Base-by-base conservation (phyloP, 2,888 invertebrate species). In the Drosophila prostipennis region DNA sequence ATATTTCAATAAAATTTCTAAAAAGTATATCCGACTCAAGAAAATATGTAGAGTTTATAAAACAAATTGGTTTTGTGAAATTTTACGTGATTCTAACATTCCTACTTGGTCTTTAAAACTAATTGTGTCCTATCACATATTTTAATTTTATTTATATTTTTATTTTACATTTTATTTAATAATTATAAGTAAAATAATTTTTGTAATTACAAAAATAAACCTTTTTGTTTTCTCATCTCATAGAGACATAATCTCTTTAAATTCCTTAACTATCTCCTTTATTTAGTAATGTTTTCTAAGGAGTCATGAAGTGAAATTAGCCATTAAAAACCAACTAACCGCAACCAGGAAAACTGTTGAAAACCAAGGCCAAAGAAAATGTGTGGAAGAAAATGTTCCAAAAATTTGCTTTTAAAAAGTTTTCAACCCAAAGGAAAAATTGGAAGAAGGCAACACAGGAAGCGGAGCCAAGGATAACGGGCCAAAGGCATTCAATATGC, bases 401-500 rank as follows among this genome's bases (percentile, higher is more conserved):
- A 79, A 74, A 80, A 69, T 67, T 46, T 34, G 55, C 74, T 85
- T 76, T 82, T 65, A 53, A 78, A 87, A 82, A 83, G 78, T 79
- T 79, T 8, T 14, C 40, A 63, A 56, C 51, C 45, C 49, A 23
- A 67, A 65, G 55, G 54, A 49, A 61, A 55, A 53, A 63, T 26
- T 34, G 8, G 11, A 42, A 29, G 10, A 36, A 39, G 37, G 39
- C 43, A 39, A 48, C 36, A 19, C 53, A 48, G 13, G 52, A 36
- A 32, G 29, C 39, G 11, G 37, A 45, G 43, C 16, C 14, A 42
- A 43, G 60, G 52, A 56, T 45, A 75, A 60, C 52, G n/a, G 37
- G 75, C 55, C 59, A 80, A 81, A 77, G 67, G 59, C 84, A 84
- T 85, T 79, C 73, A 81, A 75, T 85, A 85, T 85, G 89, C 85